Conservation (phyloP, 2,888 invertebrate species). For the Limnephilus rhombicus region DNA sequence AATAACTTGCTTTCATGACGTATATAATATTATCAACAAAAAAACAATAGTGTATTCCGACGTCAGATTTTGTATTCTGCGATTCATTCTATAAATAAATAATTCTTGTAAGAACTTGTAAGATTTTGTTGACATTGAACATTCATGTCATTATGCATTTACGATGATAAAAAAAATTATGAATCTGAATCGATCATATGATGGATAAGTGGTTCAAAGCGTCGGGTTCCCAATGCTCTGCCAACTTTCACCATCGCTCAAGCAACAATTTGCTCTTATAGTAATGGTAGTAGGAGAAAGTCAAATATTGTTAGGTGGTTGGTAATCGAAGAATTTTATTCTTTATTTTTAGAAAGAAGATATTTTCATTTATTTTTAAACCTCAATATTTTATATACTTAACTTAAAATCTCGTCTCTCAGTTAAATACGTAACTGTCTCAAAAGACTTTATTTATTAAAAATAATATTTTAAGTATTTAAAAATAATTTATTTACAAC, state of each 20-base stretch:
- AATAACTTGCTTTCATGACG: background rate
- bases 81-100: background rate
- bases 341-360: background rate
- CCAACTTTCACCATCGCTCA: no score
- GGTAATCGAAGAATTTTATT: no score
- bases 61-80: background rate
- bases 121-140: background rate
- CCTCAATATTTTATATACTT: background rate
- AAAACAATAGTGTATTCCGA: no score
- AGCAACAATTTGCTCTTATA: no score
- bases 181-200: no score
- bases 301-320: background rate
- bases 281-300: background rate
- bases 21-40: no score
- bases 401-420: background rate
- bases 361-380: background rate
- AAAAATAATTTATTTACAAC: background rate
- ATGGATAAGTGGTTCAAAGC: no score
- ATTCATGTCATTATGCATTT: background rate
- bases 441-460: background rate
- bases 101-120: background rate
- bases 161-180: no score
- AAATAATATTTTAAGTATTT: background rate
- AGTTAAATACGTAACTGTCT: background rate
- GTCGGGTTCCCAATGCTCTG: no score